phyloP scores from a whole-genome alignment of 2,888 invertebrate species.

The Lycaena phlaeas region DNA sequence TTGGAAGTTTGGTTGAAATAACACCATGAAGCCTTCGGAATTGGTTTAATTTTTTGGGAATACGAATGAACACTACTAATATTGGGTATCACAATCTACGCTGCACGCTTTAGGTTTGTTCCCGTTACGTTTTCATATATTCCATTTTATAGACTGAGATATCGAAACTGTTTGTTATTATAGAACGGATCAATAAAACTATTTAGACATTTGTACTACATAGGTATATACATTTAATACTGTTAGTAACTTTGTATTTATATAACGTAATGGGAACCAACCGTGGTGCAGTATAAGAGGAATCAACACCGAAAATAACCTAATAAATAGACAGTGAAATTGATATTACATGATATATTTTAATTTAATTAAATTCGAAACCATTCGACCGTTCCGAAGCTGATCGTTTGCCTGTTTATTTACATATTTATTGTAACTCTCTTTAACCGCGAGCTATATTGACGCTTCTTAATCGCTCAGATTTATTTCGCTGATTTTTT shows the following conservation, averaged over 20 bases:
- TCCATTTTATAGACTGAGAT: slow-evolving; percentile 1
- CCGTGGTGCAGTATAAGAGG: slow-evolving; percentile 47
- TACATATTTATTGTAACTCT: slow-evolving; percentile 68
- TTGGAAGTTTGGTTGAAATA: slow-evolving; percentile 45
- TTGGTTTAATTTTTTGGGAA: slow-evolving; percentile 29
- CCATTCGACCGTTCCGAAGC: slow-evolving; percentile 57
- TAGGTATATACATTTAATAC: slow-evolving; percentile 8
- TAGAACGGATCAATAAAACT: slow-evolving; percentile 8
- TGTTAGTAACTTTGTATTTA: slow-evolving; percentile 7
- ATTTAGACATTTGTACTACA: slow-evolving; percentile 8
- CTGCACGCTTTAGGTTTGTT: slow-evolving; percentile 44
- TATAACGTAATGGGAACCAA: slow-evolving; percentile 52
- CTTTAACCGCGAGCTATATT: slow-evolving; percentile 39
- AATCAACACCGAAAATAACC: slow-evolving; percentile 70
- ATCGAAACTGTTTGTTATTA: slow-evolving; percentile 1
- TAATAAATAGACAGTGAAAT: slow-evolving; percentile 72
- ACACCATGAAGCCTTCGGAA: slow-evolving; percentile 24
- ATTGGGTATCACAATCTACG: slow-evolving; percentile 67
- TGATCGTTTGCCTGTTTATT: slow-evolving; percentile 58
- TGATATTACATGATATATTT: slow-evolving; percentile 65
- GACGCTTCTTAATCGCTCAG: slow-evolving; percentile 20
- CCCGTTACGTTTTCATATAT: slow-evolving; percentile 37
- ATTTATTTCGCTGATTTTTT: slow-evolving; percentile 30
- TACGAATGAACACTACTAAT: slow-evolving; percentile 48
- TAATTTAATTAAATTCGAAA: slow-evolving; percentile 62